These are phyloP conservation scores for Drosophila kanapiae DNA, from an alignment of 1,140 invertebrate genomes.

Conservation along the genomic window DNA sequence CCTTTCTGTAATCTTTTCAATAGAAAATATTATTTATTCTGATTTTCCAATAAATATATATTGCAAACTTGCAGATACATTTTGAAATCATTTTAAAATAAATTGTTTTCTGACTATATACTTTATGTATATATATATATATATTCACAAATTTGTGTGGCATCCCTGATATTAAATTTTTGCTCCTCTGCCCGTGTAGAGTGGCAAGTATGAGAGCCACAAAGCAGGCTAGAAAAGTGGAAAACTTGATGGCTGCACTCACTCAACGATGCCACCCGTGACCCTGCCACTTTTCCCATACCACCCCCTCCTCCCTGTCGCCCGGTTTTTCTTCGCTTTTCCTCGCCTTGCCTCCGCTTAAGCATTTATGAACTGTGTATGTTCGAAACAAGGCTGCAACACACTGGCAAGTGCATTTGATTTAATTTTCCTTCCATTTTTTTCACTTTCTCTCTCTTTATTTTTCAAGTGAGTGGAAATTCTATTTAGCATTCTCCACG, in stretches of 20 bases:
- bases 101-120: too few relatives aligned
- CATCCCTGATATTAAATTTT: neutral
- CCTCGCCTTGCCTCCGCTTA: constrained; percentile 5
- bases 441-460: constrained; percentile 1
- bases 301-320: neutral
- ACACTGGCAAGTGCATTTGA: constrained; percentile 46
- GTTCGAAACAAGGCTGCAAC: constrained; percentile 46
- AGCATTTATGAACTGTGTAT: constrained; percentile 44
- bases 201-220: constrained; percentile 34
- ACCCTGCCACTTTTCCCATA: constrained; percentile 57
- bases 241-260: constrained; percentile 67
- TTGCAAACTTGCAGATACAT: too few relatives aligned
- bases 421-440: constrained; percentile 23
- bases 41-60: too few relatives aligned
- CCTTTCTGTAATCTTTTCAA: too few relatives aligned
- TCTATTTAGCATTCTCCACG: constrained; percentile 22
- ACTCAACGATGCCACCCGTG: constrained; percentile 56
- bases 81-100: neutral
- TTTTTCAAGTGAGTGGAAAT: constrained; percentile 17
- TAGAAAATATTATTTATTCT: too few relatives aligned
- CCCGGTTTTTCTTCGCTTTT: constrained; percentile 1
- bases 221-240: constrained; percentile 45
- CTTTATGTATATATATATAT: too few relatives aligned
- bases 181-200: constrained; percentile 8
- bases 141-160: neutral